phyloP scores from a whole-genome alignment of 2,113 vertebrate species.

The Alces alces region DNA sequence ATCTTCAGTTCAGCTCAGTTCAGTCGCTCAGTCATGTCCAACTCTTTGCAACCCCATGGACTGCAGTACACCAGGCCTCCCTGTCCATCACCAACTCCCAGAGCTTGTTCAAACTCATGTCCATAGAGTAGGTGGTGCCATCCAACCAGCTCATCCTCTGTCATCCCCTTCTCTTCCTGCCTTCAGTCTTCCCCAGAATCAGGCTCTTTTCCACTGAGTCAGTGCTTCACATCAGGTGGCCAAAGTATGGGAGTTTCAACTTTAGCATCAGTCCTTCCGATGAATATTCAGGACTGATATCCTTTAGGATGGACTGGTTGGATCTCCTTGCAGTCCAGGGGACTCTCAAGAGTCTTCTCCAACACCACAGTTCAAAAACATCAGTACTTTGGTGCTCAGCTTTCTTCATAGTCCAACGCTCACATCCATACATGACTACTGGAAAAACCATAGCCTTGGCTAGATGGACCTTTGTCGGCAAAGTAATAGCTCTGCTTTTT shows the following conservation, averaged over 20 bases:
- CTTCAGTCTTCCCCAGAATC: background rate
- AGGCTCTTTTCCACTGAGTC: background rate
- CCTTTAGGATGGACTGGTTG: background rate
- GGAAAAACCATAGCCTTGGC: background rate
- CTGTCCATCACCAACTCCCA: background rate
- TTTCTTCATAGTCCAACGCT: background rate
- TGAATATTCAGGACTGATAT: background rate
- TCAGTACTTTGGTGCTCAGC: fast-evolving
- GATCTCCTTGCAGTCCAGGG: background rate
- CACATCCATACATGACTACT: background rate
- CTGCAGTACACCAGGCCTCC: background rate
- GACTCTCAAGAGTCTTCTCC: background rate
- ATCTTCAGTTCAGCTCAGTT: background rate
- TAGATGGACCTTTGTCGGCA: background rate
- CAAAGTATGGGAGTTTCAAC: background rate
- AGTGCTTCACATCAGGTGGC: fast-evolving
- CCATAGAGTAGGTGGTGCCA: fast-evolving
- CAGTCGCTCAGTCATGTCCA: background rate
- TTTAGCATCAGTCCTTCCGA: background rate
- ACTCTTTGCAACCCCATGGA: background rate
- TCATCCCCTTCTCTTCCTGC: background rate
- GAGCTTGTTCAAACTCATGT: background rate
- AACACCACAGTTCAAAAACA: background rate
- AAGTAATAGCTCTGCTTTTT: background rate
- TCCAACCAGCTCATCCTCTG: background rate